Conservation (phyloP, 2,888 invertebrate genomes). For the Caradrina kadenii region DNA sequence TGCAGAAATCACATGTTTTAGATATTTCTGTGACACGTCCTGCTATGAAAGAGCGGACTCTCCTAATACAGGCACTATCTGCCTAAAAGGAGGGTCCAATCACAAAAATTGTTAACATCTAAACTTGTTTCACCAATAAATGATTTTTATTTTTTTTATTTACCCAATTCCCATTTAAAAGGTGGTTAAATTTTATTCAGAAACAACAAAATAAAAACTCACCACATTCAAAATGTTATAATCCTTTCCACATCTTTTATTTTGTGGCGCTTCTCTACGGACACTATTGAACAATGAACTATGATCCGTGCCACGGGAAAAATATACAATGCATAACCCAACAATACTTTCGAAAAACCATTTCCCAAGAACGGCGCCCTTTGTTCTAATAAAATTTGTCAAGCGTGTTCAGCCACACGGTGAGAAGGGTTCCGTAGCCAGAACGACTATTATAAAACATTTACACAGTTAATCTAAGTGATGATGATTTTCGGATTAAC, state of each 20-base stretch:
- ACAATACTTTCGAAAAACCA: slow-evolving; percentile 78
- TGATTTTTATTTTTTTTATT: too few species aligned
- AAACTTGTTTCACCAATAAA: too few species aligned
- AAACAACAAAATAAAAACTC: not conserved
- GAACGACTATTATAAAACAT: not conserved
- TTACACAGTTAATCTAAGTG: not conserved
- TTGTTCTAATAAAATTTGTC: slow-evolving; percentile 75
- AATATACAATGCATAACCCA: slow-evolving; percentile 71
- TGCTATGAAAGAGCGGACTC: too few species aligned
- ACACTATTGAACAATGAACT: slow-evolving; percentile 54
- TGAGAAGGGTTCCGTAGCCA: not conserved
- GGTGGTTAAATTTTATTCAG: not conserved
- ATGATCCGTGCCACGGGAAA: slow-evolving; percentile 69
- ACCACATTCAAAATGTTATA: not conserved
- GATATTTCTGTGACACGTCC: too few species aligned
- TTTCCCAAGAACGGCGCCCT: slow-evolving; percentile 79
- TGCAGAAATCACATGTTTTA: too few species aligned
- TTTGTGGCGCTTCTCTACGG: slow-evolving; percentile 20
- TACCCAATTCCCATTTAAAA: not conserved
- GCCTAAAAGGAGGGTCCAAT: too few species aligned
- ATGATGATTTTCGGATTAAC: too few species aligned
- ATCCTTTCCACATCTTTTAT: slow-evolving; percentile 8
- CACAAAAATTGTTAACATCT: too few species aligned
- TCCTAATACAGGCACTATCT: too few species aligned
- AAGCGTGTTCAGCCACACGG: not conserved